These are phyloP conservation scores for Virgularia gustaviana DNA, from an alignment of 92 coral and sea anemone genomes.

Conservation along the genomic window DNA sequence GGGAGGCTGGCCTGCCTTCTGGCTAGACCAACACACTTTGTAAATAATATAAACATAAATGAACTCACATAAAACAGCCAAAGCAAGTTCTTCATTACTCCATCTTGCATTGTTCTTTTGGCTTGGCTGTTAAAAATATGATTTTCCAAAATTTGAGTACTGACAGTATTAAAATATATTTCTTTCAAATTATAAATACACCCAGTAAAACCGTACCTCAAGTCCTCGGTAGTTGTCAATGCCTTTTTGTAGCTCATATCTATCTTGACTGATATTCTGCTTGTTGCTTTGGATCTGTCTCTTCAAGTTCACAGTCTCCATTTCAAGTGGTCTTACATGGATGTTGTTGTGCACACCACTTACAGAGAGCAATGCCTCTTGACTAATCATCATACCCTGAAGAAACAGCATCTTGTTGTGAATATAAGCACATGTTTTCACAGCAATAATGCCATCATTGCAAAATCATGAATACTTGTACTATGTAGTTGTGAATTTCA, in stretches of 20 bases:
- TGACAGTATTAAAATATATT: neutral
- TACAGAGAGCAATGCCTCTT: conserved; percentile 73
- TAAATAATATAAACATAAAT: neutral
- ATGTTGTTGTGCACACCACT: conserved; percentile 79
- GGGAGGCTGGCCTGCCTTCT: neutral
- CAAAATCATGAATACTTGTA: too few relatives aligned
- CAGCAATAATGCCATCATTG: neutral
- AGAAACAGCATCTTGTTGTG: neutral
- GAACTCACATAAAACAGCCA: conserved; percentile 89
- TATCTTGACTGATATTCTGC: conserved; percentile 80
- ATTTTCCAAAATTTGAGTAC: neutral
- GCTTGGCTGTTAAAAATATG: conserved; percentile 59
- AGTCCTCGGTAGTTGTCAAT: conserved; percentile 70
- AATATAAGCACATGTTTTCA: neutral
- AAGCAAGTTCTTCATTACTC: conserved; percentile 85
- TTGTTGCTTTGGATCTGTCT: conserved; percentile 91
- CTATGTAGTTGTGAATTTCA: too few relatives aligned
- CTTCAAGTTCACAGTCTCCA: conserved; percentile 84
- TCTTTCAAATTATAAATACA: neutral
- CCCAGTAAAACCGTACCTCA: conserved; percentile 61
- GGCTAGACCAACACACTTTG: neutral
- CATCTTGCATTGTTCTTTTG: conserved; percentile 92
- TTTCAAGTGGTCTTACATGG: conserved; percentile 81
- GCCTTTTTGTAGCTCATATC: conserved; percentile 73
- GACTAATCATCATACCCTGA: conserved; percentile 87